Percentiles rank a stretch among this genome's conserved stretches.
Evolutionary conservation across 2,113 vertebrate genomes (phyloP).

Genomic region (Camelus dromedarius): DNA sequence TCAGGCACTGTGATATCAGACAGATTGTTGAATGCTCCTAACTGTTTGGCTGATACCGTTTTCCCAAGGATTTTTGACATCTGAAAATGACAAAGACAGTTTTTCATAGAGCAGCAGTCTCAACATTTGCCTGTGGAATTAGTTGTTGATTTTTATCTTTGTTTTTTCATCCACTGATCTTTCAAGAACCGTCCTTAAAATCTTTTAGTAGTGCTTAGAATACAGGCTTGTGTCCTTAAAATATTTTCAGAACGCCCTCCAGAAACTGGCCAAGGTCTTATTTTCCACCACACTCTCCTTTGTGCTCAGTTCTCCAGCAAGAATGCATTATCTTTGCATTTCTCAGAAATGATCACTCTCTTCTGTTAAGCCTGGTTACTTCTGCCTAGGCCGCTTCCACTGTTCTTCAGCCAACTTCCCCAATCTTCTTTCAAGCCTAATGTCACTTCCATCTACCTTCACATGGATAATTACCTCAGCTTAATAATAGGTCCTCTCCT

Average conservation of each 20-base stretch:
- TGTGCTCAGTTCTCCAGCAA: not conserved
- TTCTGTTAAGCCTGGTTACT: not conserved
- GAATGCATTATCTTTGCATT: not conserved
- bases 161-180: not conserved
- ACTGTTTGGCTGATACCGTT: not conserved
- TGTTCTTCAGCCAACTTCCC: not conserved
- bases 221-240: not conserved
- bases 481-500: not conserved
- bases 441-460: not conserved
- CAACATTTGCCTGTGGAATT: not conserved
- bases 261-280: not conserved
- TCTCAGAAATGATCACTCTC: not conserved
- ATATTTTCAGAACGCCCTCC: not conserved
- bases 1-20: not conserved
- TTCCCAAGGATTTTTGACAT: not conserved
- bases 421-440: not conserved
- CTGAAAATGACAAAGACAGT: not conserved
- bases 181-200: not conserved
- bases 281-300: not conserved
- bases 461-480: rapidly evolving
- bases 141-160: not conserved
- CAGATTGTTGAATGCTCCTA: not conserved
- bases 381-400: not conserved
- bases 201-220: not conserved
- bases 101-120: not conserved